phyloP scores from a whole-genome alignment of 2,888 invertebrate species.

The Aporophyla lueneburgensis region DNA sequence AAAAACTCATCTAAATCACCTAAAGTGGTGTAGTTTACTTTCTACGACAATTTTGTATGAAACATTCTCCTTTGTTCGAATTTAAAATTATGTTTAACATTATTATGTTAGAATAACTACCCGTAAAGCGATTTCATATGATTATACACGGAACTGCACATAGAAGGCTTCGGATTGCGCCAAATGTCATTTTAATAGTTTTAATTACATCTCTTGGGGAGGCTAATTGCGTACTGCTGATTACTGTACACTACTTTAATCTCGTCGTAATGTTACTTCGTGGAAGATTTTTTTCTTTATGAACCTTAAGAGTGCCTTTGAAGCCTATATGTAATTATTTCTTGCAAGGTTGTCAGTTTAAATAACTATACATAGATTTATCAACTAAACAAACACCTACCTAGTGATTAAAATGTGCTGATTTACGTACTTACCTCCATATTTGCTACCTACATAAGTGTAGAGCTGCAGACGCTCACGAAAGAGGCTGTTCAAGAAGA shows the following conservation, averaged over 20 bases:
- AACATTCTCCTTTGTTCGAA: slow-evolving; percentile 68
- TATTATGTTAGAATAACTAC: slow-evolving; percentile 74
- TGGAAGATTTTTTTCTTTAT: slow-evolving; percentile 50
- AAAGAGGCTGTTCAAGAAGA: neutral
- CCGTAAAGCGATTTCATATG: slow-evolving; percentile 77
- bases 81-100: slow-evolving; percentile 76
- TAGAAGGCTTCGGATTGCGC: slow-evolving; percentile 72
- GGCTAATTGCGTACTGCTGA: slow-evolving; percentile 77
- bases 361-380: slow-evolving; percentile 1
- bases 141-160: slow-evolving; percentile 74
- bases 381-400: too few relatives aligned
- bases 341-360: slow-evolving; percentile 16
- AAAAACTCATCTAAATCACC: slow-evolving; percentile 58
- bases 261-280: slow-evolving; percentile 54
- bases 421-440: too few relatives aligned
- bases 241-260: slow-evolving; percentile 67
- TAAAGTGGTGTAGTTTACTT: slow-evolving; percentile 64
- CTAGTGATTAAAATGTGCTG: too few relatives aligned
- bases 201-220: slow-evolving; percentile 81
- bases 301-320: slow-evolving; percentile 32
- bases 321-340: slow-evolving; percentile 23
- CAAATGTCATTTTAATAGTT: slow-evolving; percentile 89
- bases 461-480: neutral
- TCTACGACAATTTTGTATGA: slow-evolving; percentile 69
- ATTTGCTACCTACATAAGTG: neutral